Evolutionary conservation across 2,113 vertebrate genomes (phyloP).

Genomic region (Apaloderma vittatum): DNA sequence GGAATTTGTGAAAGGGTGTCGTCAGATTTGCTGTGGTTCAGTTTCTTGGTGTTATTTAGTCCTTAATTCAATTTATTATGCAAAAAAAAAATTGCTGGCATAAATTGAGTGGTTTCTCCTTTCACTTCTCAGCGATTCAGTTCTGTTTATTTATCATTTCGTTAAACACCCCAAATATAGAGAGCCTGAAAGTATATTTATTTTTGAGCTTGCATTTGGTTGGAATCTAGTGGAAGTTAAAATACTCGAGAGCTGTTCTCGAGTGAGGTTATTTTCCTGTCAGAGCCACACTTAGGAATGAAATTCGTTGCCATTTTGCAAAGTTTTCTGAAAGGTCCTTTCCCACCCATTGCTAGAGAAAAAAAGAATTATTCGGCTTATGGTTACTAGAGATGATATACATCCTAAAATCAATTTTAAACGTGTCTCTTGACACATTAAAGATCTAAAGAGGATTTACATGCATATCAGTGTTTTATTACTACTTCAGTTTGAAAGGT

Average conservation of each 20-base stretch:
- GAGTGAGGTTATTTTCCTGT: neutral
- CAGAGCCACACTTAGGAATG: neutral
- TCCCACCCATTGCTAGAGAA: neutral
- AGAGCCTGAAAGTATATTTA: neutral
- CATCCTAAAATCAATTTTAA: neutral
- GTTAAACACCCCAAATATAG: neutral
- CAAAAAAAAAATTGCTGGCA: neutral
- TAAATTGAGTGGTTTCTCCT: neutral
- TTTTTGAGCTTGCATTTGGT: neutral
- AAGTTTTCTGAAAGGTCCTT: neutral
- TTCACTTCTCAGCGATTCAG: neutral
- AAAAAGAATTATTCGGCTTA: neutral
- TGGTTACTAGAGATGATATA: neutral
- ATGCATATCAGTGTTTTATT: neutral
- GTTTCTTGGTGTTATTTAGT: slow-evolving; percentile 9
- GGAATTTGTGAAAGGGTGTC: slow-evolving; percentile 12
- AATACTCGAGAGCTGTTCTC: neutral
- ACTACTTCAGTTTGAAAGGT: slow-evolving; percentile 7
- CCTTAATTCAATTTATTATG: neutral
- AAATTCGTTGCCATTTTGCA: neutral
- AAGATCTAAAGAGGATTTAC: neutral
- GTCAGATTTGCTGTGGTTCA: slow-evolving; percentile 7
- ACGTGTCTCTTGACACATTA: neutral
- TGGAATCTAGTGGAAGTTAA: neutral
- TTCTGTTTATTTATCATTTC: neutral